Conservation (phyloP, 2,888 invertebrate genomes). For the Adelphocoris suturalis region DNA sequence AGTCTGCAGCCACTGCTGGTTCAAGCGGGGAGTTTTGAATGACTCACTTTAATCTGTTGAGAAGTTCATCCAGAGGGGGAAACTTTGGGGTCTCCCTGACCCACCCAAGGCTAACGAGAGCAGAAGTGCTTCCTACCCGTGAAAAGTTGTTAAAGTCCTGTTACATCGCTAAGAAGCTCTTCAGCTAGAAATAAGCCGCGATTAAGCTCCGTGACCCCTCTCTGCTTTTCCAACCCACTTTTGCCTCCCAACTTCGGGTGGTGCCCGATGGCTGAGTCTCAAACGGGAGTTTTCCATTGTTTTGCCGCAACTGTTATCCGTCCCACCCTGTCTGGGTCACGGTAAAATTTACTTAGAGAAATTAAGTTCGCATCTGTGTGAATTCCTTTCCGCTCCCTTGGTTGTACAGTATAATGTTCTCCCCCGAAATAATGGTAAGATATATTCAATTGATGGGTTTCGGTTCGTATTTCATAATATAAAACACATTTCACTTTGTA, state of each 20-base stretch:
- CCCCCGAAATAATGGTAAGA: no score
- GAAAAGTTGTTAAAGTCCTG: conserved; percentile 62
- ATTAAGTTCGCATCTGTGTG: background rate
- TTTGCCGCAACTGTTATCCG: background rate
- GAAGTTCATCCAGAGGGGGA: conserved; percentile 50
- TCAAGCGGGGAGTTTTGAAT: conserved; percentile 42
- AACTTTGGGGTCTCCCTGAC: background rate
- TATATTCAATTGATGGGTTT: no score
- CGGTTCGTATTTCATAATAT: no score
- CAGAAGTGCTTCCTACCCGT: conserved; percentile 45
- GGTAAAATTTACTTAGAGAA: background rate
- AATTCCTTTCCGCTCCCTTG: no score
- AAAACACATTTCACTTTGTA: no score
- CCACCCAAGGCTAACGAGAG: conserved; percentile 46
- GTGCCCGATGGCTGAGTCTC: background rate
- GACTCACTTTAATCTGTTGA: conserved; percentile 61
- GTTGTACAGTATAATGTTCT: no score
- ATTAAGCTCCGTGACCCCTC: conserved; percentile 46
- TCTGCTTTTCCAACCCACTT: background rate
- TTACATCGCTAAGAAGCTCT: conserved; percentile 58
- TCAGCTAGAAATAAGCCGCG: conserved; percentile 59
- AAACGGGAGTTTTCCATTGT: conserved; percentile 1
- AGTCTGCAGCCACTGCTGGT: conserved; percentile 1
- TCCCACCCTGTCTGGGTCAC: background rate
- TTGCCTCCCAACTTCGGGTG: background rate